Evolutionary conservation across 2,888 invertebrate genomes (phyloP), one percentile per base, ranked within the genome.

Genomic region (Amitus sp.): DNA sequence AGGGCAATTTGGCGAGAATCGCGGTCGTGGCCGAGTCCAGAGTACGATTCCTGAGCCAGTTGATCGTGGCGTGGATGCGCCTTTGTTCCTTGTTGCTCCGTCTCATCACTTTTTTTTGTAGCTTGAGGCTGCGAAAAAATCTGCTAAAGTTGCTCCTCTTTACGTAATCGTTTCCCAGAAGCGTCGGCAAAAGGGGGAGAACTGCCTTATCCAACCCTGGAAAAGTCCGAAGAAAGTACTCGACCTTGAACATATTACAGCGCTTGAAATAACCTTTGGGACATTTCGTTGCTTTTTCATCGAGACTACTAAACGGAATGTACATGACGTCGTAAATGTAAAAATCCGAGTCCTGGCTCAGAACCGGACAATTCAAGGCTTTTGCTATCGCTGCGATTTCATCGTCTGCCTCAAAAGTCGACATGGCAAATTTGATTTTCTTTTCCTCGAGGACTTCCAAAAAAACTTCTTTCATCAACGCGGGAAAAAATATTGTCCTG

Each of bases 341-440:
- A 83, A 96, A 98, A 83, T 98, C 98, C 0, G 96, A 96, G 82
- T 98, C 98, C 70, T 91, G 93, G 74, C 95, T 96, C 2, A 98
- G 79, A 1, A 98, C 90, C 0, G 96, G 96, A 72, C 95, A 96
- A 33, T 90, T 84, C 1, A 95, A 83, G 53, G 88, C 85, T 65
- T 89, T 87, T 0, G 95, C 93, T 68, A 96, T 81, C 0, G 90
- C 89, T 0, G 95, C 96, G 51, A 96, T 89, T 74, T 94, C 92
- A 68, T 90, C 89, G 78, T 98, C 98, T 1, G 96, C 96, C 82
- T 98, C 97, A 79, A 91, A 94, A 68, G 91, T 88, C 74, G 94
- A 92, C 48, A 92, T 87, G 42, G 89, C 89, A 62, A 88, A 86
- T 7, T 86, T 85, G 6, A 95, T 83, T 5, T 86, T 85, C 74